Percentiles rank a stretch among this genome's conserved stretches.
Evolutionary conservation across 1,140 invertebrate species (phyloP).

Genomic region (Hormaphis cornu): DNA sequence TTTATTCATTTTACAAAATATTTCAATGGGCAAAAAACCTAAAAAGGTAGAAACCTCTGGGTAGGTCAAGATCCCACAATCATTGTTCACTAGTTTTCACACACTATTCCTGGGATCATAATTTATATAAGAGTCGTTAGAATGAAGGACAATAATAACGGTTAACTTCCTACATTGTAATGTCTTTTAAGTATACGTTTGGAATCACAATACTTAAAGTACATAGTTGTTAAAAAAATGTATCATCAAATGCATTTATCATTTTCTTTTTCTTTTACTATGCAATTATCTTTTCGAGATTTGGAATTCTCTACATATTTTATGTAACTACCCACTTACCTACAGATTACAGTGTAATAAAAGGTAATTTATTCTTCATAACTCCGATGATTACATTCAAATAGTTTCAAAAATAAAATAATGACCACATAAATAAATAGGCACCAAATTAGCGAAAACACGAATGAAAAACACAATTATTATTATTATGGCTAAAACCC

Average conservation of each 20-base stretch:
- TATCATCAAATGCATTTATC: background rate
- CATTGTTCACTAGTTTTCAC: conserved; percentile 12
- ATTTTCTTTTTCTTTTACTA: background rate
- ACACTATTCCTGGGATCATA: background rate
- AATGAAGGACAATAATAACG: conserved; percentile 12
- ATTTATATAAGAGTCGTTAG: conserved; percentile 17
- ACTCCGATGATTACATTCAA: no score
- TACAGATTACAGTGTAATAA: no score
- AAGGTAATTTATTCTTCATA: no score
- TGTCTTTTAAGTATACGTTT: conserved; percentile 17
- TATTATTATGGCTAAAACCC: no score
- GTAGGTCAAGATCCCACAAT: background rate
- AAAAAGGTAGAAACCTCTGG: background rate
- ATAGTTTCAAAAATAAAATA: no score
- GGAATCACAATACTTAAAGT: background rate
- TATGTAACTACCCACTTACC: no score
- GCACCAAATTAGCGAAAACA: no score
- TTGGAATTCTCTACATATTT: no score
- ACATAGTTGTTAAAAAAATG: background rate
- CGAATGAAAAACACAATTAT: no score
- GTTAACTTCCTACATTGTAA: conserved; percentile 15
- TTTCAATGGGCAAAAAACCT: background rate
- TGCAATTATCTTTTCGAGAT: no score
- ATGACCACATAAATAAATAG: no score
- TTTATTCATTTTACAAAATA: background rate